A percentile compares a stretch with the other conserved stretches of the same genome.
These are phyloP conservation scores for Larimichthys polyactis DNA, from an alignment of 2,113 vertebrate species.

Conservation along the genomic window DNA sequence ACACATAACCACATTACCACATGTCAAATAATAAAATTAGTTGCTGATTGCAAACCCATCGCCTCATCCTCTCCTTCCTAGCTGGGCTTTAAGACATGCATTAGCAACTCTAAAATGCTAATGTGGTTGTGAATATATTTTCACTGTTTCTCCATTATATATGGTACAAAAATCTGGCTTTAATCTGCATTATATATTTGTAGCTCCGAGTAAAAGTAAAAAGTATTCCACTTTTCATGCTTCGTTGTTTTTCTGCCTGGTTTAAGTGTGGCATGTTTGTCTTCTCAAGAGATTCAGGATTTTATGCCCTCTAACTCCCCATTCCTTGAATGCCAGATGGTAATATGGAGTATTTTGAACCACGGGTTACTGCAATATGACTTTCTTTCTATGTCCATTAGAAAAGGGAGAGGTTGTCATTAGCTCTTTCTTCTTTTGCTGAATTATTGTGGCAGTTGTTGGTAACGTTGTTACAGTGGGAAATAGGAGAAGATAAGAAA, in stretches of 20 bases:
- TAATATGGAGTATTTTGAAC: background rate
- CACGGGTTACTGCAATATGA: background rate
- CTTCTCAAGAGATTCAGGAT: background rate
- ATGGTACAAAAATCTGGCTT: too few species aligned
- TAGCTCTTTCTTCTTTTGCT: background rate
- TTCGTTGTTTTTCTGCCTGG: background rate
- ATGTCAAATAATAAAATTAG: background rate
- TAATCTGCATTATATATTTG: background rate
- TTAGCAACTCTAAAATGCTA: background rate
- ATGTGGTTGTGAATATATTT: too few species aligned
- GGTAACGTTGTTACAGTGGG: background rate
- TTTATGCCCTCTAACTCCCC: background rate
- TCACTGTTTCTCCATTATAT: too few species aligned
- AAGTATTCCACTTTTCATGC: background rate
- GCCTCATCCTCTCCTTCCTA: too few species aligned
- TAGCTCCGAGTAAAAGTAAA: background rate
- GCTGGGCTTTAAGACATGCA: too few species aligned
- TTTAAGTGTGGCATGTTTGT: background rate
- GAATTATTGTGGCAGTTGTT: background rate
- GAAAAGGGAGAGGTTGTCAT: background rate
- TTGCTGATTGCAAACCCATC: too few species aligned
- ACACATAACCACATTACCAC: background rate
- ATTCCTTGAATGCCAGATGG: conserved; percentile 15
- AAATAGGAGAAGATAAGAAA: conserved; percentile 9
- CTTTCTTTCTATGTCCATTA: background rate